Conservation (phyloP, 2,888 invertebrate genomes). For the Ophion ellenae region DNA sequence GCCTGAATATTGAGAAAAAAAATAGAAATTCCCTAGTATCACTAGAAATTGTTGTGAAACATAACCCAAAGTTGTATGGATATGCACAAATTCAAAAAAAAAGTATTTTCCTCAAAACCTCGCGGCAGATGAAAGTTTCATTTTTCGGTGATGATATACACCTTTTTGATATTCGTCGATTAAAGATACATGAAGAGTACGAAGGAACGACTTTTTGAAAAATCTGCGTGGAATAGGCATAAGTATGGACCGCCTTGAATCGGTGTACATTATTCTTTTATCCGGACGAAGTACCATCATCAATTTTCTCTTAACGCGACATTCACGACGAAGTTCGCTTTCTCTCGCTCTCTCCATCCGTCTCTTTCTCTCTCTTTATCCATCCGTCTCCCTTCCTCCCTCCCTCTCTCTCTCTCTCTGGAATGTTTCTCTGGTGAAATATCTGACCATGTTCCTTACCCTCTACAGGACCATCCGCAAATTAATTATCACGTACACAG, state of each 20-base stretch:
- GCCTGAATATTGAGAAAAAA: no score
- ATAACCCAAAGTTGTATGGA: background rate
- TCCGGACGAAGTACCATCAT: conserved; percentile 61
- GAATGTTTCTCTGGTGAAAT: conserved; percentile 58
- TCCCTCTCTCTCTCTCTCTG: background rate
- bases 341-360: background rate
- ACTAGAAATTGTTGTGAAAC: background rate
- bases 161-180: background rate
- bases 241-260: background rate
- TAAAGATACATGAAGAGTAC: background rate
- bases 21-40: no score
- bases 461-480: conserved; percentile 46
- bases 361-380: conserved; percentile 10
- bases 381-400: background rate
- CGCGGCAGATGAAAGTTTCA: background rate
- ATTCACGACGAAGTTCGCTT: conserved; percentile 1
- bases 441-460: conserved; percentile 54
- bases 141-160: background rate
- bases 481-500: conserved; percentile 53
- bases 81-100: background rate
- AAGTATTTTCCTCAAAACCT: background rate
- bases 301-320: conserved; percentile 64
- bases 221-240: background rate
- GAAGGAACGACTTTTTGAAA: background rate
- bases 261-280: conserved; percentile 50